Conservation (phyloP, 2,888 invertebrate genomes). For the Erpobdella octoculata region DNA sequence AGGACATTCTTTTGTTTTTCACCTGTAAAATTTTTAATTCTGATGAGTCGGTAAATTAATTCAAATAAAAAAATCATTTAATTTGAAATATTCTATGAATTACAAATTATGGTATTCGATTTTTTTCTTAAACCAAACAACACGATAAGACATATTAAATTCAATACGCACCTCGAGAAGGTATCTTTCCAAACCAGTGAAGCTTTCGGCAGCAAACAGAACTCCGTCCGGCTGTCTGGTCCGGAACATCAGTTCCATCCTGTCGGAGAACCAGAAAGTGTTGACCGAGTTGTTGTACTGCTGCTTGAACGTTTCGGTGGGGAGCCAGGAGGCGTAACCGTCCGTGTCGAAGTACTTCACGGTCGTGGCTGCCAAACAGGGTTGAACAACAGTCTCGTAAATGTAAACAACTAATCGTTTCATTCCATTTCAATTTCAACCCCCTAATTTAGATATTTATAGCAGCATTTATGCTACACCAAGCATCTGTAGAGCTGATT, state of each 20-base stretch:
- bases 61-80: not conserved
- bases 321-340: conserved; percentile 19
- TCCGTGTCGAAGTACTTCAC: conserved; percentile 63
- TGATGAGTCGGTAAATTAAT: not conserved
- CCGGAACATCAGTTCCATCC: conserved; percentile 81
- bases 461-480: too few relatives aligned
- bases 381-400: too few relatives aligned
- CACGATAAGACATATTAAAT: not conserved
- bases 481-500: too few relatives aligned
- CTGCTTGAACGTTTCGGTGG: conserved; percentile 31
- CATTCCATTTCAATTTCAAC: too few relatives aligned
- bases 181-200: conserved; percentile 62
- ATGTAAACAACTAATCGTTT: too few relatives aligned
- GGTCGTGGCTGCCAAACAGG: conserved; percentile 46
- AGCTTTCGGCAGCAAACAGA: conserved; percentile 64
- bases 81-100: not conserved
- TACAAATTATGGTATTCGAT: not conserved
- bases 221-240: conserved; percentile 87
- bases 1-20: conserved; percentile 77
- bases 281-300: conserved; percentile 41
- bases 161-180: conserved; percentile 63
- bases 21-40: conserved; percentile 58
- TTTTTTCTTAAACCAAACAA: not conserved
- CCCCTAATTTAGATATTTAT: too few relatives aligned
- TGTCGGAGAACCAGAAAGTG: conserved; percentile 31